phyloP scores from a whole-genome alignment of 2,797 vertebrate genomes.

The Threskiornis aethiopicus region DNA sequence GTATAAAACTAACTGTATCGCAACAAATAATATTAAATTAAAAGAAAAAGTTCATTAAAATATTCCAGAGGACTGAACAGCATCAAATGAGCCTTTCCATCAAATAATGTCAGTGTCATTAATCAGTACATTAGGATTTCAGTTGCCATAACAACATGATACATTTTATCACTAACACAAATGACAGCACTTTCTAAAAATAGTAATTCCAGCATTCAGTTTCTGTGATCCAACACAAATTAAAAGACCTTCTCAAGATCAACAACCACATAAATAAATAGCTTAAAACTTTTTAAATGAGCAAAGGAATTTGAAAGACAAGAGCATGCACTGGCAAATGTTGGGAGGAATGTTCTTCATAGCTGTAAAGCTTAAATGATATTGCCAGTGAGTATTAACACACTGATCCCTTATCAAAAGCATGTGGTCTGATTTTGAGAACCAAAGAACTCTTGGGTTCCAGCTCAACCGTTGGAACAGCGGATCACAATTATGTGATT shows the following conservation, averaged over 20 bases:
- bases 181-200: constrained; percentile 66
- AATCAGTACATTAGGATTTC: constrained; percentile 66
- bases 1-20: neutral
- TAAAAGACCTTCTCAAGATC: constrained; percentile 39
- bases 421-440: neutral
- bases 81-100: constrained; percentile 42
- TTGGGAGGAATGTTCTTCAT: neutral
- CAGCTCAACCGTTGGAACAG: neutral
- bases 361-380: neutral
- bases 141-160: constrained; percentile 72
- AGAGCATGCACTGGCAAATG: neutral
- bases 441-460: neutral
- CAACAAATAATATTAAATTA: neutral
- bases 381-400: neutral
- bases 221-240: constrained; percentile 31
- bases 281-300: neutral
- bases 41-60: constrained; percentile 35
- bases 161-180: constrained; percentile 70
- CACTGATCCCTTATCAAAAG: neutral
- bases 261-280: neutral
- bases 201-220: constrained; percentile 34
- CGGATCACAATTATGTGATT: neutral
- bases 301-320: constrained; percentile 3
- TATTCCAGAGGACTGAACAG: constrained; percentile 36
- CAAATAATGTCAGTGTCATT: constrained; percentile 61